A percentile compares a stretch with the other conserved stretches of the same genome.
These are phyloP conservation scores for Neuroterus valhalla DNA, from an alignment of 1,140 invertebrate genomes.

Conservation along the genomic window DNA sequence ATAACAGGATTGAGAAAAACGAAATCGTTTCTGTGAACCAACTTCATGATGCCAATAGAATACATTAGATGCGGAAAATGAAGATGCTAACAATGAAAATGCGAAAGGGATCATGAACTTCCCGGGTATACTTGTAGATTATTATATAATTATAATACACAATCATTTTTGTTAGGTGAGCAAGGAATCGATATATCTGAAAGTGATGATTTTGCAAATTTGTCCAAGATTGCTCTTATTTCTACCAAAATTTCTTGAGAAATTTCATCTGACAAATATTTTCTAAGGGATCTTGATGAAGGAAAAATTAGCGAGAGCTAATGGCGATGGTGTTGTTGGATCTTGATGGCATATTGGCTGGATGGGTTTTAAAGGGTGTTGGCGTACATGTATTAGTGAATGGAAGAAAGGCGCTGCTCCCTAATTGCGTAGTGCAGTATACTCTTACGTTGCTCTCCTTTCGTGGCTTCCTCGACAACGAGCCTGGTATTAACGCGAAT, in stretches of 20 bases:
- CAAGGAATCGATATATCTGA: too few relatives aligned
- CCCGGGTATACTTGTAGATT: too few relatives aligned
- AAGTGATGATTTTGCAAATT: too few relatives aligned
- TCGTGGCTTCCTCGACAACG: constrained; percentile 18
- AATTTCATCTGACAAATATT: not conserved
- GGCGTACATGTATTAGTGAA: constrained; percentile 1
- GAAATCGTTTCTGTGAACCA: too few relatives aligned
- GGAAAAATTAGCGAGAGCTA: not conserved
- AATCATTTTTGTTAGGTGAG: too few relatives aligned
- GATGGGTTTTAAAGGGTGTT: constrained; percentile 10
- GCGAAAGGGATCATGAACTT: too few relatives aligned
- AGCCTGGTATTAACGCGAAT: constrained; percentile 36
- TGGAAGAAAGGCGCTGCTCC: constrained; percentile 18
- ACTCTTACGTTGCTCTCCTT: constrained; percentile 18
- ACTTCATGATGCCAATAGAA: too few relatives aligned
- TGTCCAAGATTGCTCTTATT: too few relatives aligned
- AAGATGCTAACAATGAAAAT: too few relatives aligned
- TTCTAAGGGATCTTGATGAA: constrained; percentile 10
- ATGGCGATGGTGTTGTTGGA: constrained; percentile 1
- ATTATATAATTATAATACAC: too few relatives aligned
- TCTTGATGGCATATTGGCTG: constrained; percentile 3
- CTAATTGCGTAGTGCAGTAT: constrained; percentile 13
- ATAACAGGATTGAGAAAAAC: too few relatives aligned
- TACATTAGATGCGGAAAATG: too few relatives aligned
- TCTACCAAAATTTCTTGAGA: not conserved